phyloP scores from a whole-genome alignment of 2,797 vertebrate genomes.

The Cyclopterus lumpus region DNA sequence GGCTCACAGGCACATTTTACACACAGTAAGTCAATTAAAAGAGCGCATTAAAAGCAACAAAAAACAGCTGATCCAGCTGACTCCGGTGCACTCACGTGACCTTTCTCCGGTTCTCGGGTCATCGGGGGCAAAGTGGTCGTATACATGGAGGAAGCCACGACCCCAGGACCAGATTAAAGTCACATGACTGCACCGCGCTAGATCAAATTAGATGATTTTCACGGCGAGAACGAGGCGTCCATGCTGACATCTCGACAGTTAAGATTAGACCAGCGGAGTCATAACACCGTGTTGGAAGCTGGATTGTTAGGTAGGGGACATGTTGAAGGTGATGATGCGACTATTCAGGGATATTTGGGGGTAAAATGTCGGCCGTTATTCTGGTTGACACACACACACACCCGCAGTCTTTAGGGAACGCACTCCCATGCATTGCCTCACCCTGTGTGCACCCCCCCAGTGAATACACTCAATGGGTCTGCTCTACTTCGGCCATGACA shows the following conservation, averaged over 20 bases:
- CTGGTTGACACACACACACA: conserved; percentile 51
- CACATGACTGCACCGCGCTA: background rate
- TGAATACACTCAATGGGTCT: conserved; percentile 86
- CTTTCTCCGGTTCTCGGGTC: background rate
- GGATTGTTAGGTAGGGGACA: conserved; percentile 3
- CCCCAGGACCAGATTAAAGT: background rate
- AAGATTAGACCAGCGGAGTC: too few species aligned
- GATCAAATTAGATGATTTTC: background rate
- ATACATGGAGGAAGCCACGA: background rate
- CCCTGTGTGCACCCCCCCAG: conserved; percentile 81
- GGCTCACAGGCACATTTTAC: background rate
- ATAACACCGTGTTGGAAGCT: background rate
- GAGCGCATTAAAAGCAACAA: background rate
- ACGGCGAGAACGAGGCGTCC: background rate
- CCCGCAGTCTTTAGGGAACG: conserved; percentile 30
- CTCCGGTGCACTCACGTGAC: background rate
- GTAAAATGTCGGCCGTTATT: too few species aligned
- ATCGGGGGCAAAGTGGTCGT: background rate
- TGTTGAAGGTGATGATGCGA: background rate
- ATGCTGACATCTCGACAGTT: background rate
- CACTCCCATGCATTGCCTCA: conserved; percentile 76
- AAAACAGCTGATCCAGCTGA: background rate
- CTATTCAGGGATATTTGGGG: conserved; percentile 20
- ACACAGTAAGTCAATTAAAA: conserved; percentile 15
- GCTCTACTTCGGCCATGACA: conserved; percentile 91